phyloP scores from a whole-genome alignment of 1,140 invertebrate species.

The Ooceraea biroi region DNA sequence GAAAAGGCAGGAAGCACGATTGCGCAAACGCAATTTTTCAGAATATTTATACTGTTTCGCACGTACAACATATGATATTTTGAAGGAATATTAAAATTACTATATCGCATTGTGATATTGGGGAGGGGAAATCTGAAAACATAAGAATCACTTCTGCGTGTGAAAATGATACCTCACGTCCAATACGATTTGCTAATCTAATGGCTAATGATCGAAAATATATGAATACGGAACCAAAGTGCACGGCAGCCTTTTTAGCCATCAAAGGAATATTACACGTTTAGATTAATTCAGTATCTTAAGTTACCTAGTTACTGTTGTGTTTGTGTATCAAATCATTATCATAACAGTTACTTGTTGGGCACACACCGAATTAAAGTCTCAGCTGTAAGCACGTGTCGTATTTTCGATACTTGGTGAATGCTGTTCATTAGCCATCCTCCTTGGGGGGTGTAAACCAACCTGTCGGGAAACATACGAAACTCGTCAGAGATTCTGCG shows the following conservation, averaged over 20 bases:
- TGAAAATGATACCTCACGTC: constrained; percentile 68
- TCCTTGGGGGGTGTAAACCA: constrained; percentile 96
- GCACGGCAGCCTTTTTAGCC: constrained; percentile 79
- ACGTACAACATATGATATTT: constrained; percentile 73
- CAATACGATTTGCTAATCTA: constrained; percentile 70
- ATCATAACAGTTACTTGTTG: constrained; percentile 84
- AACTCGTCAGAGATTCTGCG: neutral
- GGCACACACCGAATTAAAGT: constrained; percentile 85
- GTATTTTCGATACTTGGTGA: constrained; percentile 72
- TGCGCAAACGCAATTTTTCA: constrained; percentile 70
- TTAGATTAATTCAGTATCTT: constrained; percentile 83
- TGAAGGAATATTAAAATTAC: constrained; percentile 64
- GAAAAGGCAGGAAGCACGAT: constrained; percentile 73
- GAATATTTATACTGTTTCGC: constrained; percentile 74
- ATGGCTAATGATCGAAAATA: constrained; percentile 72
- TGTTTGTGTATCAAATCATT: constrained; percentile 86
- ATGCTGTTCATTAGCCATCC: constrained; percentile 90
- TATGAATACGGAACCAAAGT: constrained; percentile 75
- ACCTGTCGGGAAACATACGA: constrained; percentile 86
- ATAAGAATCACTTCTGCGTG: constrained; percentile 68
- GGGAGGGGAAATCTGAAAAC: constrained; percentile 57
- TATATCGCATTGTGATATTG: constrained; percentile 56
- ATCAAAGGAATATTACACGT: constrained; percentile 81
- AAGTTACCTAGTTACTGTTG: constrained; percentile 85
- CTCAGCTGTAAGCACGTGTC: constrained; percentile 83